These are phyloP conservation scores for Aradophagus sp. DNA, from an alignment of 1,140 invertebrate species.

Conservation along the genomic window DNA sequence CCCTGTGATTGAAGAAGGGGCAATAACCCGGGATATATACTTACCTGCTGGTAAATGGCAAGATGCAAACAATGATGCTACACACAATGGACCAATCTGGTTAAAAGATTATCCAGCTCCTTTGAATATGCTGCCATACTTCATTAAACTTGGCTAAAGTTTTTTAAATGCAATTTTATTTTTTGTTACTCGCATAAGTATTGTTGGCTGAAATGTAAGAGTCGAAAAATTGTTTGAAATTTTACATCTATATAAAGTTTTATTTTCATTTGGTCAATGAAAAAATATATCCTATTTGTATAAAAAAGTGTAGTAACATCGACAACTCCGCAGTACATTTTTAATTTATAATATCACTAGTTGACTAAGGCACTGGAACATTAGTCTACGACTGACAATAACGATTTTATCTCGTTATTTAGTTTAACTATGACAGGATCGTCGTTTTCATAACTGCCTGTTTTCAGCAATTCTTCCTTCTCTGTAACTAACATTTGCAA, in stretches of 20 bases:
- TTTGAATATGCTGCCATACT: slow-evolving; percentile 81
- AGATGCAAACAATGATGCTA: slow-evolving; percentile 73
- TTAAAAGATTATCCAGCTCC: slow-evolving; percentile 80
- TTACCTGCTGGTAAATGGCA: slow-evolving; percentile 83
- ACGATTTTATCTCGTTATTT: slow-evolving; percentile 64
- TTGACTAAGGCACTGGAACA: too few relatives aligned
- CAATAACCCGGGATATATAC: slow-evolving; percentile 82
- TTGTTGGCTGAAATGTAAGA: too few relatives aligned
- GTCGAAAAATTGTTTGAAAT: slow-evolving; percentile 1
- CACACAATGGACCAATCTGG: slow-evolving; percentile 79
- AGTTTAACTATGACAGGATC: slow-evolving; percentile 67
- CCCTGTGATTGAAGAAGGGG: slow-evolving; percentile 83
- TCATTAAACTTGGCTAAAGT: slow-evolving; percentile 60
- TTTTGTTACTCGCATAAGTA: background rate
- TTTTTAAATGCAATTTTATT: too few relatives aligned
- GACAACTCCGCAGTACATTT: too few relatives aligned
- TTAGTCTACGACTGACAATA: too few relatives aligned
- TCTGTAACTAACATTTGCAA: slow-evolving; percentile 62
- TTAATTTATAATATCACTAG: too few relatives aligned
- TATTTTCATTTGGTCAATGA: slow-evolving; percentile 19
- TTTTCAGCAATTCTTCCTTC: slow-evolving; percentile 65
- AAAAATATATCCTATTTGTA: too few relatives aligned
- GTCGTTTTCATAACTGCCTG: slow-evolving; percentile 70
- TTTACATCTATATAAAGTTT: slow-evolving; percentile 3
- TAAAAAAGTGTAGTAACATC: too few relatives aligned